A percentile compares a stretch with the other conserved stretches of the same genome.
These are phyloP conservation scores for Micromesistius poutassou DNA, from an alignment of 2,797 vertebrate genomes.

Conservation along the genomic window DNA sequence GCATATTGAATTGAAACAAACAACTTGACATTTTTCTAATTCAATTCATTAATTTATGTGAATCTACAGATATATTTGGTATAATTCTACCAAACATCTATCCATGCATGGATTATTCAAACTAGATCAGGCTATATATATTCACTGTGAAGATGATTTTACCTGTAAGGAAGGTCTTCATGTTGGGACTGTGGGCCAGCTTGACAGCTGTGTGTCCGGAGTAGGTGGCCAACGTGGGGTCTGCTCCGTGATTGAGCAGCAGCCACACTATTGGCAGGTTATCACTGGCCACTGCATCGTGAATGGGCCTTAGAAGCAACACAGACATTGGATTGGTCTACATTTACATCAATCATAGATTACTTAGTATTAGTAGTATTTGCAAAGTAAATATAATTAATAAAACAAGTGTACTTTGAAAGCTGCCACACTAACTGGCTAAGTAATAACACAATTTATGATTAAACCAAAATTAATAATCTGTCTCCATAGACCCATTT, in stretches of 20 bases:
- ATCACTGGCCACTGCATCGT: slow-evolving; percentile 94
- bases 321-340: slow-evolving; percentile 3
- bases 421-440: neutral
- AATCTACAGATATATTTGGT: neutral
- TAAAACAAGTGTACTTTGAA: neutral
- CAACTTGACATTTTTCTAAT: neutral
- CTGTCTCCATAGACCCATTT: neutral
- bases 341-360: neutral
- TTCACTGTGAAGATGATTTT: slow-evolving; percentile 10
- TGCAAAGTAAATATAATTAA: too few species aligned
- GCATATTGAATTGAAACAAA: neutral
- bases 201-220: slow-evolving; percentile 95
- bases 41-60: too few species aligned
- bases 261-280: slow-evolving; percentile 94
- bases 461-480: too few species aligned
- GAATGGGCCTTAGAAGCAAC: slow-evolving; percentile 80
- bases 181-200: slow-evolving; percentile 87
- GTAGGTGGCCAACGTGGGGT: slow-evolving; percentile 95
- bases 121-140: neutral
- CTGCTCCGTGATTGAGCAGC: slow-evolving; percentile 93
- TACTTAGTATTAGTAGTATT: neutral
- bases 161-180: slow-evolving; percentile 96
- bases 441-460: too few species aligned
- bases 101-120: neutral
- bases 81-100: neutral